Evolutionary conservation across 1,140 invertebrate species (phyloP).

Genomic region (Drosophila tropicalis): DNA sequence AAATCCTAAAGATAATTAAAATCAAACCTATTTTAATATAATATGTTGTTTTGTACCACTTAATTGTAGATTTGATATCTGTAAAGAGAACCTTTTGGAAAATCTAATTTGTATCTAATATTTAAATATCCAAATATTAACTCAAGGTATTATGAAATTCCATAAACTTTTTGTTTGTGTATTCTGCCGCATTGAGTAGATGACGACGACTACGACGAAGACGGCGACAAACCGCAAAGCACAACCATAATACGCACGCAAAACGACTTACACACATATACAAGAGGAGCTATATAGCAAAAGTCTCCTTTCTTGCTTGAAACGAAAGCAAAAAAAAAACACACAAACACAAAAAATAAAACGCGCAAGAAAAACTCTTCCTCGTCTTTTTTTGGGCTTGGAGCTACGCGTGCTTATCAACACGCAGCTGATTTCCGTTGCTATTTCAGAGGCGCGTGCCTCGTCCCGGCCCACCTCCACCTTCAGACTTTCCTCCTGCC

Average conservation of each 20-base stretch:
- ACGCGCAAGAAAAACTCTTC: slow-evolving; percentile 24
- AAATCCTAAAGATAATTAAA: no score
- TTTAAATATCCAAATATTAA: not conserved
- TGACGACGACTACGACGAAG: not conserved
- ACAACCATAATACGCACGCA: slow-evolving; percentile 76
- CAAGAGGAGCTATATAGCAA: slow-evolving; percentile 29
- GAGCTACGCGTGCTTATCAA: slow-evolving; percentile 74
- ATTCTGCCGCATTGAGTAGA: slow-evolving; percentile 5
- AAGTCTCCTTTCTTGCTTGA: slow-evolving; percentile 13
- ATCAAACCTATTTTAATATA: no score
- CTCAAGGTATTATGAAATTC: slow-evolving; percentile 8
- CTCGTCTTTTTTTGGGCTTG: slow-evolving; percentile 25
- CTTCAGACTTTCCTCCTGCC: no score
- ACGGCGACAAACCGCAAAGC: slow-evolving; percentile 54
- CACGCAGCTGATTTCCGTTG: slow-evolving; percentile 79
- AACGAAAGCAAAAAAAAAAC: slow-evolving; percentile 5
- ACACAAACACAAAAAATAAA: slow-evolving; percentile 1
- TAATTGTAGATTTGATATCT: no score
- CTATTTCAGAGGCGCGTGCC: slow-evolving; percentile 71
- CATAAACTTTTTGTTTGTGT: slow-evolving; percentile 13
- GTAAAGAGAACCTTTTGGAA: no score
- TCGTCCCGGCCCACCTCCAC: slow-evolving; percentile 8
- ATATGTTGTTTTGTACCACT: no score
- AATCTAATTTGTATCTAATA: not conserved
- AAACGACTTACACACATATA: slow-evolving; percentile 41